phyloP scores from a whole-genome alignment of 1,140 invertebrate species.

The Lordiphosa clarofinis region DNA sequence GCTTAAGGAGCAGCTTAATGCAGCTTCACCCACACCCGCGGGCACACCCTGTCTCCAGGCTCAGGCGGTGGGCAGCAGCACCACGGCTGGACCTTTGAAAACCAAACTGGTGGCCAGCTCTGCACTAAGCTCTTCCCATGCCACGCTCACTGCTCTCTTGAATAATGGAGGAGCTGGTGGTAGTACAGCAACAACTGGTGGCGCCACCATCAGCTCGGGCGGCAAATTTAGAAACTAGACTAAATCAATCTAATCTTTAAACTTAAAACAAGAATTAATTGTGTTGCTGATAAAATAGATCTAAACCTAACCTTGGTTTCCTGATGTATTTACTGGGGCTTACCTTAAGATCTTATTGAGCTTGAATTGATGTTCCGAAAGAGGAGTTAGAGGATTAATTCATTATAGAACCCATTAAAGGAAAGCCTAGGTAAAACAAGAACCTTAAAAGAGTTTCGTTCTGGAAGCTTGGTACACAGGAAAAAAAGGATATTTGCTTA shows the following conservation, averaged over 20 bases:
- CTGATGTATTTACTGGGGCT: too few relatives aligned
- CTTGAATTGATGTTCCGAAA: too few relatives aligned
- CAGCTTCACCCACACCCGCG: slow-evolving; percentile 19
- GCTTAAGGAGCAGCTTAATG: slow-evolving; percentile 34
- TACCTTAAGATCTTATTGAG: too few relatives aligned
- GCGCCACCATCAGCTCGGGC: slow-evolving; percentile 8
- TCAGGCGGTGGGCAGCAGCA: slow-evolving; percentile 51
- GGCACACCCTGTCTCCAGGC: slow-evolving; percentile 50
- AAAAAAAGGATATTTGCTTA: too few relatives aligned
- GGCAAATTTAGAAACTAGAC: slow-evolving; percentile 54
- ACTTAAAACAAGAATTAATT: not conserved
- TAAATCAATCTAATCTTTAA: too few relatives aligned
- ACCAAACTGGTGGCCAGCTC: slow-evolving; percentile 40
- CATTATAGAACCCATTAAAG: too few relatives aligned
- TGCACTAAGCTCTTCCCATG: slow-evolving; percentile 74
- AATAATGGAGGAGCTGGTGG: slow-evolving; percentile 51
- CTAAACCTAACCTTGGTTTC: too few relatives aligned
- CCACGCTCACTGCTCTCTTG: slow-evolving; percentile 70
- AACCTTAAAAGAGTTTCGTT: too few relatives aligned
- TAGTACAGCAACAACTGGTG: slow-evolving; percentile 15
- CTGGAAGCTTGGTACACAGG: too few relatives aligned
- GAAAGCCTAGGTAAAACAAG: too few relatives aligned
- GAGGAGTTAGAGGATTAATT: too few relatives aligned
- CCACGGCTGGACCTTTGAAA: slow-evolving; percentile 30
- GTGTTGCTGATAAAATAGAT: too few relatives aligned